Base-by-base conservation (phyloP, 2,888 invertebrate genomes). In the Thelaira solivaga region DNA sequence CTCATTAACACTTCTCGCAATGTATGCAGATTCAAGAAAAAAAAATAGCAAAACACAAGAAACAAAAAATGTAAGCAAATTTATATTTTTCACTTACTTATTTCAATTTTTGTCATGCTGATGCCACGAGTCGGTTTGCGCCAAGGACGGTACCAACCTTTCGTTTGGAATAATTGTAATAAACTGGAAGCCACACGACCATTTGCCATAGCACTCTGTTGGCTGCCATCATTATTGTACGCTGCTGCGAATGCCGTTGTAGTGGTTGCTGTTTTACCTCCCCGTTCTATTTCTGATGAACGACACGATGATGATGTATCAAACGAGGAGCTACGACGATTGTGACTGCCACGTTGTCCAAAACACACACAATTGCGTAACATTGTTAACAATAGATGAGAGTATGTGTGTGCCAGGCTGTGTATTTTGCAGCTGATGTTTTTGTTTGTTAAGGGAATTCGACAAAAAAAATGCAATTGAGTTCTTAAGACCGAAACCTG, bases 81-180 rank as follows among this genome's bases (percentile, higher is more conserved):
- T n/a, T n/a, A n/a, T n/a, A n/a, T n/a, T n/a, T n/a, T n/a, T n/a
- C 16, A 91, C 92, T 93, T 88, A 94, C 94, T 93, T 90, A 93
- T 91, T 89, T 94, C 94, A 71, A 93, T 92, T 87, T 93, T 93
- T 20, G 93, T 93, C 93, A 94, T 94, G 89, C 93, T 93, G 88
- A 93, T 92, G 75, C 86, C 87, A 81, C 93, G 92, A 82, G 92
- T 92, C 81, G 90, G 88, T 82, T 92, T 91, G 76, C 92, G 91
- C 91, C 93, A 93, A 84, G 93, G 92, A 83, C 91, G 91, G 81
- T 93, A 90, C 84, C 94, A 91, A 90, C 87, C 91, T 89, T 83
- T 92, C 91, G 83, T 92, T 85, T 87, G 85, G 26, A 89, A 85
- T 49, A 89, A 82, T 81, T 88, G 88, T 73, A 89, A 69, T 76